Evolutionary conservation across 1,140 invertebrate species (phyloP).

Genomic region (Cyclina sinensis): DNA sequence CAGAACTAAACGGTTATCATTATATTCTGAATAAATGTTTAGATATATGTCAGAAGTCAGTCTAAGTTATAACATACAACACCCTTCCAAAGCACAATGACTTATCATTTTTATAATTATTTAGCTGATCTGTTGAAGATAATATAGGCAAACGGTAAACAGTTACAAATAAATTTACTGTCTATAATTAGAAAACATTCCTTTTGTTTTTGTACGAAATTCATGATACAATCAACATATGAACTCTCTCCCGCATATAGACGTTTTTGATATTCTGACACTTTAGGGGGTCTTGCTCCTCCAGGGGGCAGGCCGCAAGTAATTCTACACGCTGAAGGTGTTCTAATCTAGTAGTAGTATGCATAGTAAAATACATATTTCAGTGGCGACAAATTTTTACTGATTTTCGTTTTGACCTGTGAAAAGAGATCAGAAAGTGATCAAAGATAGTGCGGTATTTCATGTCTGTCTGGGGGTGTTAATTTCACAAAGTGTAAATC

Average conservation of each 20-base stretch:
- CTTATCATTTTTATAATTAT: slow-evolving; percentile 23
- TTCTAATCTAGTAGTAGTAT: not conserved
- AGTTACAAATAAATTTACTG: slow-evolving; percentile 15
- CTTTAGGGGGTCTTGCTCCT: slow-evolving; percentile 6
- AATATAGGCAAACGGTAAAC: not conserved
- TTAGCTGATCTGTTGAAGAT: slow-evolving; percentile 1
- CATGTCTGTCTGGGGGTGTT: slow-evolving; percentile 3
- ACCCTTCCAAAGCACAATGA: not conserved
- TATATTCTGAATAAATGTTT: not conserved
- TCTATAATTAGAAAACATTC: not conserved
- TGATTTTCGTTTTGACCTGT: slow-evolving; percentile 15
- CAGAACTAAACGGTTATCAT: no score
- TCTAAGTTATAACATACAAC: slow-evolving; percentile 9
- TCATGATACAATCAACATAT: not conserved
- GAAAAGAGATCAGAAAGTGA: slow-evolving; percentile 20
- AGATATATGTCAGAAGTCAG: slow-evolving; percentile 20
- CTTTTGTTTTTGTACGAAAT: not conserved
- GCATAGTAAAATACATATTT: not conserved
- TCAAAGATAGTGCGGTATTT: slow-evolving; percentile 28
- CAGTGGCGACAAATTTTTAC: not conserved
- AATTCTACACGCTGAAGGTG: slow-evolving; percentile 11
- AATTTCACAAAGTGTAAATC: slow-evolving; percentile 27
- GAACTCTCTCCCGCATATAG: not conserved
- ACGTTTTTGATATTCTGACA: slow-evolving; percentile 12
- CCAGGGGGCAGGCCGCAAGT: slow-evolving; percentile 17